Percentiles rank a stretch among this genome's conserved stretches.
Evolutionary conservation across 1,140 invertebrate genomes (phyloP).

Genomic region (Homarus americanus): DNA sequence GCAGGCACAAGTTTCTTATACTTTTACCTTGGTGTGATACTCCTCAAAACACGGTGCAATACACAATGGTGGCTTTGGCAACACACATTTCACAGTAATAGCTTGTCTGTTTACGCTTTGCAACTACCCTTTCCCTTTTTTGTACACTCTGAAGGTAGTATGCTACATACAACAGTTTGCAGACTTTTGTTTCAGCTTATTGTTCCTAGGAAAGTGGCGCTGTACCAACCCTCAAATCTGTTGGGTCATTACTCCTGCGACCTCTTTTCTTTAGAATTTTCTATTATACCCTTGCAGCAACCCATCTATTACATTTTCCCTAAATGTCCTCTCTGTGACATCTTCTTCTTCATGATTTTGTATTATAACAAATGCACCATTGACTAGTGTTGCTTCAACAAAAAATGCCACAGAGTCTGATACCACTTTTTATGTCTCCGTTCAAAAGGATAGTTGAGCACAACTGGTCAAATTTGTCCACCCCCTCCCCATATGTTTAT

Average conservation of each 20-base stretch:
- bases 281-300: slow-evolving; percentile 21
- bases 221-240: not conserved
- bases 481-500: slow-evolving; percentile 30
- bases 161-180: not conserved
- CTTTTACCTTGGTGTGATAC: not conserved
- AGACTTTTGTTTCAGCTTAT: not conserved
- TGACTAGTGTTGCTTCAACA: not conserved
- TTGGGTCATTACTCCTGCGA: not conserved
- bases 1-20: no score
- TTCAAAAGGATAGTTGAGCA: slow-evolving; percentile 29
- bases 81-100: not conserved
- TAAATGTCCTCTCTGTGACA: no score
- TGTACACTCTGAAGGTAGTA: not conserved
- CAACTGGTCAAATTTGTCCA: slow-evolving; percentile 38
- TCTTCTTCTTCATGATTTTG: no score
- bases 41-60: not conserved
- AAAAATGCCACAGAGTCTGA: not conserved
- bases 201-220: not conserved
- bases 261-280: no score
- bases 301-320: not conserved
- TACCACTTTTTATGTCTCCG: slow-evolving; percentile 9
- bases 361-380: slow-evolving; percentile 25
- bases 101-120: not conserved
- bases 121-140: not conserved
- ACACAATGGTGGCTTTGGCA: not conserved